A percentile compares a stretch with the other conserved stretches of the same genome.
Evolutionary conservation across 2,113 vertebrate genomes (phyloP).

Genomic region (Ibidorhyncha struthersii): DNA sequence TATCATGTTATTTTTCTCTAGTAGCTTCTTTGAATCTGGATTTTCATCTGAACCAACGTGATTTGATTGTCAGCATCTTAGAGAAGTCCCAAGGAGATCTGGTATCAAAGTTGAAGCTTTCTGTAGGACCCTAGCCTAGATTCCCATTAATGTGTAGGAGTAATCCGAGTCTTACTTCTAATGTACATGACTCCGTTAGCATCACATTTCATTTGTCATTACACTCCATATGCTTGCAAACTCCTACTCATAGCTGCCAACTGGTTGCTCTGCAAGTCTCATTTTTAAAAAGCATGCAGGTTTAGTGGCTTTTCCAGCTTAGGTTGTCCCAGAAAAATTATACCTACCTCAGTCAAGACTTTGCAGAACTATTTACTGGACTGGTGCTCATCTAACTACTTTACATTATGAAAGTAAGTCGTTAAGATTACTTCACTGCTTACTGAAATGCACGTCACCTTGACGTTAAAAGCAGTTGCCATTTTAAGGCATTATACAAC

Average conservation of each 20-base stretch:
- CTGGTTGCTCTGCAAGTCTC: slow-evolving; percentile 7
- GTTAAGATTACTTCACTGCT: background rate
- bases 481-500: slow-evolving; percentile 10
- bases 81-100: background rate
- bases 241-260: slow-evolving; percentile 53
- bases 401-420: background rate
- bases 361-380: background rate
- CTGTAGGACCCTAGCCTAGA: background rate
- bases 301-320: slow-evolving; percentile 4
- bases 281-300: background rate
- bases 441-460: background rate
- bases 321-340: slow-evolving; percentile 1
- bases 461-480: background rate
- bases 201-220: slow-evolving; percentile 14
- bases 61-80: background rate
- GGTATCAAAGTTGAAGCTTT: background rate
- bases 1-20: background rate
- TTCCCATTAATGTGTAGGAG: background rate
- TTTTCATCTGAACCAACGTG: background rate
- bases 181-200: background rate
- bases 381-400: background rate
- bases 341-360: background rate
- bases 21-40: background rate
- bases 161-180: background rate
- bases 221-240: slow-evolving; percentile 41